Base-by-base conservation (phyloP, 23 tunicate genomes). In the Styela clava region DNA sequence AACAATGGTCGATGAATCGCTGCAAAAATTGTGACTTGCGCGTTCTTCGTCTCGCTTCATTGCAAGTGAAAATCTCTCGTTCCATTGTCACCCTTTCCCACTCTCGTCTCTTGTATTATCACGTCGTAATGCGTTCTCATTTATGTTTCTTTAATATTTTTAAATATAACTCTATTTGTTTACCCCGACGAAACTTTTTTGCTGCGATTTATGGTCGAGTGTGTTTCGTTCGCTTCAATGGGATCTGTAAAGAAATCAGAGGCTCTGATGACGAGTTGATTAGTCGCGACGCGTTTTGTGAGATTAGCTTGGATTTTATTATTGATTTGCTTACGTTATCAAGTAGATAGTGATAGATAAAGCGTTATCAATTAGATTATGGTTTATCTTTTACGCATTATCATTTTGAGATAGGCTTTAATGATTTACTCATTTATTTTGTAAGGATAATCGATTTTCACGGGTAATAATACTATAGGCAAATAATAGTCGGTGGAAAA, bases 21-120 rank as follows among this genome's bases (percentile, higher is more conserved):
- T 44, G 56, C 56, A 44, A 44, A 44, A 44, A 5, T 67, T 24
- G 31, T 22, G 31, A 29, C 71, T 67, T 27, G 31, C 71, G 71
- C 71, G 71, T 67, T 67, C 71, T 29, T 67, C 71, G 71, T 67
- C 22, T 67, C 71, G 71, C 71, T 29, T 67, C 71, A 67, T 16
- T 67, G 71, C 30, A 27, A 67, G 16, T 67, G 71, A 67, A 67
- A 67, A 27, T 67, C 71, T 67, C 71, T 67, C 71, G 30, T 24
- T 25, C 71, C 22, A 67, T 67, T 67, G 71, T 67, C 30, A 25
- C 31, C 24, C 71, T 67, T 67, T 67, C 56, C 56, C 56, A 7
- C 12, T 44, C 12, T 44, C 56, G 56, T 44, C 56, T 44, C 56
- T 44, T 44, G 56, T 44, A 44, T 44, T 67, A 67, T 67, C 31